Conservation (phyloP, 1,140 invertebrate species). For the Mamestra configurata region DNA sequence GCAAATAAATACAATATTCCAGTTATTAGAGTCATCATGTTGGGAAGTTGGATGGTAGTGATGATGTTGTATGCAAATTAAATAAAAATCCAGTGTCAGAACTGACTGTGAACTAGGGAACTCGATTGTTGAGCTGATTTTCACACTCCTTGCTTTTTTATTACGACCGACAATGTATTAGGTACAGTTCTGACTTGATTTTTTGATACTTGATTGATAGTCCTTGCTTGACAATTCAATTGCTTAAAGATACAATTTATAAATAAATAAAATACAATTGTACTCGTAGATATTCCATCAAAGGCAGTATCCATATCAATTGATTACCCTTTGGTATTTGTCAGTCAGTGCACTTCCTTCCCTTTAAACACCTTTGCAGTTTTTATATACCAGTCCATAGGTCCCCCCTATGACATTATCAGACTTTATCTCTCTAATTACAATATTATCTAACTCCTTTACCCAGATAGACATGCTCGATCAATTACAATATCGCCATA, state of each 20-base stretch:
- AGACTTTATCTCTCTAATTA: conserved; percentile 14
- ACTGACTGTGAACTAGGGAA: too few species aligned
- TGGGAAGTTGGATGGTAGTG: neutral
- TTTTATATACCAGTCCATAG: conserved; percentile 4
- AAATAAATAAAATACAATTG: neutral
- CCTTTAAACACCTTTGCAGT: neutral
- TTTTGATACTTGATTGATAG: too few species aligned
- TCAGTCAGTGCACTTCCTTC: neutral
- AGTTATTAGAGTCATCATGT: conserved; percentile 6
- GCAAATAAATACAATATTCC: conserved; percentile 32
- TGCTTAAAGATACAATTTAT: neutral
- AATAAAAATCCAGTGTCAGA: conserved; percentile 22
- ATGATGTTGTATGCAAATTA: conserved; percentile 38
- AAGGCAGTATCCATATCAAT: neutral
- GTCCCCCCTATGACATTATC: neutral
- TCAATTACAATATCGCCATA: conserved; percentile 31
- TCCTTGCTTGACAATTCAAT: neutral
- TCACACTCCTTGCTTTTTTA: too few species aligned
- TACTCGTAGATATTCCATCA: neutral
- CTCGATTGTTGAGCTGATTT: too few species aligned
- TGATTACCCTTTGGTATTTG: neutral
- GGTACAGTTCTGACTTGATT: too few species aligned
- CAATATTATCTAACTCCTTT: conserved; percentile 25
- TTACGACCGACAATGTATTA: too few species aligned
- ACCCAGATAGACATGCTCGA: conserved; percentile 14